phyloP scores from a whole-genome alignment of 2,888 invertebrate genomes.

The Pollenia griseotomentosa region DNA sequence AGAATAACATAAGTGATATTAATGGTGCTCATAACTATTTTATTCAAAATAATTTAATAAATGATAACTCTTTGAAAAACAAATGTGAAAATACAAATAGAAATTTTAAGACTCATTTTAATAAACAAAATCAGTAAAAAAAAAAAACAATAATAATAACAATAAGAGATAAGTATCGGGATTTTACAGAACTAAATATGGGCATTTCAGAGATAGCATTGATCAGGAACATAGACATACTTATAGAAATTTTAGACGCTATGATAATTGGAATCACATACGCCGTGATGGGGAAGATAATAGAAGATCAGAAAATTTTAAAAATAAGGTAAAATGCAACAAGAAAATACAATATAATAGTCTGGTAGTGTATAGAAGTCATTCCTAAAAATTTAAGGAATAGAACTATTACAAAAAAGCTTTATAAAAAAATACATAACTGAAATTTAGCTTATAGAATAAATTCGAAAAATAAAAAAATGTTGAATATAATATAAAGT shows the following conservation, averaged over 20 bases:
- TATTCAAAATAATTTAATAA: constrained; percentile 13
- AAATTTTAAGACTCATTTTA: neutral
- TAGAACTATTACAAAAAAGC: too few species aligned
- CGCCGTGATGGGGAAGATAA: neutral
- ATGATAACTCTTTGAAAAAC: neutral
- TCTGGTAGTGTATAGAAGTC: too few species aligned
- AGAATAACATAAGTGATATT: neutral
- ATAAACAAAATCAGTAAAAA: neutral
- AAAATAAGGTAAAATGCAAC: neutral
- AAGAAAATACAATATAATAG: too few species aligned
- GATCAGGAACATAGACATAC: neutral
- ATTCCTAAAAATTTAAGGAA: too few species aligned
- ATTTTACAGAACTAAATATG: neutral
- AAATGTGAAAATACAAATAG: neutral
- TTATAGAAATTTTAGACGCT: neutral
- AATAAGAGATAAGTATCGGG: neutral
- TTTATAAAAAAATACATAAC: too few species aligned
- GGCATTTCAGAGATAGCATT: neutral
- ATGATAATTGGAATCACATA: neutral
- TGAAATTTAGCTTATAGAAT: too few species aligned
- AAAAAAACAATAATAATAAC: neutral
- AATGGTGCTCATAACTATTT: constrained; percentile 5
- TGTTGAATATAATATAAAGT: too few species aligned
- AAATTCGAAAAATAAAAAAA: too few species aligned
- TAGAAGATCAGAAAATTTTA: neutral